These are phyloP conservation scores for Liopterus haemorrhoidalis DNA, from an alignment of 2,888 invertebrate species.

Conservation along the genomic window DNA sequence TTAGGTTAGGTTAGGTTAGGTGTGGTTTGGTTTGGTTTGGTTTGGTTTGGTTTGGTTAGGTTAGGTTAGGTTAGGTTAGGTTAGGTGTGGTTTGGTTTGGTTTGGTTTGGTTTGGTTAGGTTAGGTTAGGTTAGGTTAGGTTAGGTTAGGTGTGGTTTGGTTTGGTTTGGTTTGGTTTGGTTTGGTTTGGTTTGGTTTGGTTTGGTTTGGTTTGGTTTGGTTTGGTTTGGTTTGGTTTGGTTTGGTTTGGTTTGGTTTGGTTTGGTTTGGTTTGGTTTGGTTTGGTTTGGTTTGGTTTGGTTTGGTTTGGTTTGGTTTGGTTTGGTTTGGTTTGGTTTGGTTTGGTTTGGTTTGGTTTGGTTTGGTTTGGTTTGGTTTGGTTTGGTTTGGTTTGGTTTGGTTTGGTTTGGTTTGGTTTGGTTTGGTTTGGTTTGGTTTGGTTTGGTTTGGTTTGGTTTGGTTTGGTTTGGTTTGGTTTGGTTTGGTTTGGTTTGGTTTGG, in stretches of 20 bases:
- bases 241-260: conserved; percentile 18
- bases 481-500: conserved; percentile 11
- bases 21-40: conserved; percentile 10
- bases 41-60: conserved; percentile 9
- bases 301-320: conserved; percentile 12
- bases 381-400: conserved; percentile 14
- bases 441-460: conserved; percentile 18
- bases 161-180: conserved; percentile 16
- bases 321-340: conserved; percentile 13
- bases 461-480: conserved; percentile 17
- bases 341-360: conserved; percentile 14
- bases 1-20: conserved; percentile 15
- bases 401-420: conserved; percentile 13
- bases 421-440: conserved; percentile 14
- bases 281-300: conserved; percentile 22
- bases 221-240: conserved; percentile 22
- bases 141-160: not conserved
- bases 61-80: conserved; percentile 11
- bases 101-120: not conserved
- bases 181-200: conserved; percentile 13
- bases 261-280: conserved; percentile 22
- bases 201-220: conserved; percentile 12
- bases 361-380: conserved; percentile 14
- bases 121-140: not conserved
- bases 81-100: conserved; percentile 6